Base-by-base conservation (phyloP, 2,113 vertebrate species). In the Rhynchomys soricoides region DNA sequence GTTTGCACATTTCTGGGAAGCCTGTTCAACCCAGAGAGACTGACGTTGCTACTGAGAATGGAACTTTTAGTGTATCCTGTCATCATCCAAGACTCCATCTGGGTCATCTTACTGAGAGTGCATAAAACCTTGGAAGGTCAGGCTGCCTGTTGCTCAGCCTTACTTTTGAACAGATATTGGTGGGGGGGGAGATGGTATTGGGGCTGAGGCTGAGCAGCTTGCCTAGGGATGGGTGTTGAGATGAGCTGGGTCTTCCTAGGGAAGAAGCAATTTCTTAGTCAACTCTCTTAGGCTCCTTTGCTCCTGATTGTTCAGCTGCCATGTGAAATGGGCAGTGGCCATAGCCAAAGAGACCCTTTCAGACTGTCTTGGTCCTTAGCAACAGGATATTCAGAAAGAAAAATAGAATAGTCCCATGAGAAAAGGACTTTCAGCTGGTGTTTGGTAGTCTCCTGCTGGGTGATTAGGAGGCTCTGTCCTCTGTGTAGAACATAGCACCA, bases 401-500 rank as follows among this genome's bases (percentile, higher is more conserved):
- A 34, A 70, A 68, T 40, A 1, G 1, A 22, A 8, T 9, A 48
- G 45, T 24, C 34, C 22, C 45, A 1, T 5, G 1, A 17, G 13
- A 19, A 62, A 64, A 0, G 40, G 45, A 66, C 22, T 26, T 66
- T 7, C 11, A 7, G 70, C 75, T 3, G 43, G 7, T 29, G 15
- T 82, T 50, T 24, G 21, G 81, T 48, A 45, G 16, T 19, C 24
- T 8, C 31, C 31, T 4, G 0, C 31, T 2, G 26, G 52, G 50
- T 34, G 21, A 13, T 3, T 2, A 40, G 21, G 52, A 57, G 59
- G 59, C n/a, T 62, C 70, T 0, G 10, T n/a, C 57, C 5, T 52
- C 2, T 1, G 0, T 5, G 1, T 1, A n/a, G 31, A n/a, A 40
- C 43, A 0, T 8, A 5, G 7, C 1, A 40, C 40, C 45, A 7